Base-by-base conservation (phyloP, 2,113 vertebrate genomes). In the Microcebus lehilahytsara region DNA sequence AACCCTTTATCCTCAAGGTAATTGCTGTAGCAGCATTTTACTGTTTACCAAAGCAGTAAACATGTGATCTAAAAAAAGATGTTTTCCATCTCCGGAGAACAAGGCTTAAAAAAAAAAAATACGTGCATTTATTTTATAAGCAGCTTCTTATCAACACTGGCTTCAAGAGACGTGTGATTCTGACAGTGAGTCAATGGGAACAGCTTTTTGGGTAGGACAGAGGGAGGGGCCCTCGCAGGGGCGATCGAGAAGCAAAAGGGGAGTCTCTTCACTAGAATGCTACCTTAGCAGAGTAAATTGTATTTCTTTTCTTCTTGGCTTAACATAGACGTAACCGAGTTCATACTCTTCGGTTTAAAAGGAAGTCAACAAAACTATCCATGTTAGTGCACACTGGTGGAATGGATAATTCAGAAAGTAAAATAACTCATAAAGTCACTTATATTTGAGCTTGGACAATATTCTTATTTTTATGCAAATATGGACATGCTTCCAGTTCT, bases 1-100 rank as follows among this genome's bases (percentile, higher is more conserved):
- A 96, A 97, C 96, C 97, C 98, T 98, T 99, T 98, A 99, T 98
- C 98, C 98, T 98, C 98, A 98, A 98, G 98, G 98, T 98, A 98
- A 98, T 95, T 99, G 98, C 98, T 98, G 98, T 91, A 85, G 96
- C 96, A 99, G 98, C 98, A 95, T 98, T 99, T 99, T 98, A 93
- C 95, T 99, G 98, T 98, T 99, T 99, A 98, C 97, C 96, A 96
- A 98, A 95, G 96, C 97, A 98, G 97, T 98, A 98, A 98, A 98
- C 98, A 98, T 91, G 91, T 5, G 16, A 11, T 97, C 98, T 98
- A 98, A 98, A 99, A 99, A 99, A 98, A 98, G 98, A 98, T 98
- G 98, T 98, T 98, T 98, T 99, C 98, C 97, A 98, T 67, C 69
- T 97, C 95, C 85, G 79, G 97, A 97, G 96, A 97, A 97, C 77